Conservation (phyloP, 2,888 invertebrate genomes). For the Lepidochrysops patricia region DNA sequence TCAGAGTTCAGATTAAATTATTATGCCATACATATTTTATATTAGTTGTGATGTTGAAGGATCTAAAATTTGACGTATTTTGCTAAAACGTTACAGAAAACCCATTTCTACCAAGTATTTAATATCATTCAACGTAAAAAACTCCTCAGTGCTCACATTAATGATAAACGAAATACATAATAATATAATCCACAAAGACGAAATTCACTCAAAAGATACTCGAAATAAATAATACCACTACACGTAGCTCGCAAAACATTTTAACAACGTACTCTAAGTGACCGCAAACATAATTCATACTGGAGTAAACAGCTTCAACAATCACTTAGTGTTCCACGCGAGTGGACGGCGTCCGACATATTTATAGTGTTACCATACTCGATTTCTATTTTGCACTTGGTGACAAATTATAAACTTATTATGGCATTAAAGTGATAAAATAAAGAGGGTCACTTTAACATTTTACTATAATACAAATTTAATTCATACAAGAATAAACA, state of each 20-base stretch:
- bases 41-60: neutral
- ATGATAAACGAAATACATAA: too few relatives aligned
- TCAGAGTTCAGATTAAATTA: slow-evolving; percentile 8
- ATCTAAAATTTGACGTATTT: neutral
- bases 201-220: neutral
- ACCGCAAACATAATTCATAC: slow-evolving; percentile 19
- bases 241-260: neutral
- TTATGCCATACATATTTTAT: slow-evolving; percentile 1
- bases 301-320: slow-evolving; percentile 22
- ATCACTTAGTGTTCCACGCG: slow-evolving; percentile 20
- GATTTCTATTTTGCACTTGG: neutral
- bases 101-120: too few relatives aligned
- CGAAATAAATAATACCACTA: slow-evolving; percentile 8
- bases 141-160: too few relatives aligned
- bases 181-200: too few relatives aligned
- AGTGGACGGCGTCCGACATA: neutral
- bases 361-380: neutral
- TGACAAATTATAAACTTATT: neutral
- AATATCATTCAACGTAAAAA: too few relatives aligned
- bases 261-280: slow-evolving; percentile 11
- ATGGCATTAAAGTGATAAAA: too few relatives aligned
- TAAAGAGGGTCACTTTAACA: slow-evolving; percentile 4
- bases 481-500: slow-evolving; percentile 21
- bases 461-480: slow-evolving; percentile 13
- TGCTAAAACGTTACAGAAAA: neutral